phyloP scores from a whole-genome alignment of 2,113 vertebrate species.

The Podilymbus podiceps region DNA sequence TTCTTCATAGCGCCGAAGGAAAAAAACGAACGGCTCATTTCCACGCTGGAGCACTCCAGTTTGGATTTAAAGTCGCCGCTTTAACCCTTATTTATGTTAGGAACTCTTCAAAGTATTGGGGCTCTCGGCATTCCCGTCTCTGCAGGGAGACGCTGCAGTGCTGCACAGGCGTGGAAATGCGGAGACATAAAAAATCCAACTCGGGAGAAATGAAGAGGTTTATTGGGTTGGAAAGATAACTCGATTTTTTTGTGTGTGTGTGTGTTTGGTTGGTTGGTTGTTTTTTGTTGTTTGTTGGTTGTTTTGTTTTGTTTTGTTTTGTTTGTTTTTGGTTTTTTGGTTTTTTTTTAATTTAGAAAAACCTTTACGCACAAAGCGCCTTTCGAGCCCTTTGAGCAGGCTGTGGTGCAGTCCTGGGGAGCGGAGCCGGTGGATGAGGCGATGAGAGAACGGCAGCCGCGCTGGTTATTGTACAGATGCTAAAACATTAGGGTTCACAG shows the following conservation, averaged over 20 bases:
- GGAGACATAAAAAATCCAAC: neutral
- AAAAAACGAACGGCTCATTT: neutral
- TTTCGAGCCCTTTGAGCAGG: neutral
- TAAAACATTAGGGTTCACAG: neutral
- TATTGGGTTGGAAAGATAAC: neutral
- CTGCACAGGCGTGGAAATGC: rapidly evolving
- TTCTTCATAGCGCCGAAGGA: neutral
- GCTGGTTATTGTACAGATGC: too few relatives aligned
- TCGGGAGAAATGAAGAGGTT: neutral
- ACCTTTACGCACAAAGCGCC: neutral
- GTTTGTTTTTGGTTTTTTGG: too few relatives aligned
- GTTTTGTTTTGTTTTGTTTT: too few relatives aligned
- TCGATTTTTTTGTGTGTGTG: too few relatives aligned
- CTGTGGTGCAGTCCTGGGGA: rapidly evolving
- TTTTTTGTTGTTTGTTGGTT: too few relatives aligned
- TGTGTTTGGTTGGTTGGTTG: neutral
- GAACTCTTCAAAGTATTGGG: neutral
- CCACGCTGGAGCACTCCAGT: neutral
- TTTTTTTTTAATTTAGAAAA: neutral
- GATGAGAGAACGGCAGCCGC: neutral
- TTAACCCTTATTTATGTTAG: neutral
- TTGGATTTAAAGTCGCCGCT: neutral
- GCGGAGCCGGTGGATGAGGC: neutral
- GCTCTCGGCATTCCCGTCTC: rapidly evolving
- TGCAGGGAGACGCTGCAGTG: neutral